Evolutionary conservation across 1,140 invertebrate genomes (phyloP).

Genomic region (Bombus soroeensis): DNA sequence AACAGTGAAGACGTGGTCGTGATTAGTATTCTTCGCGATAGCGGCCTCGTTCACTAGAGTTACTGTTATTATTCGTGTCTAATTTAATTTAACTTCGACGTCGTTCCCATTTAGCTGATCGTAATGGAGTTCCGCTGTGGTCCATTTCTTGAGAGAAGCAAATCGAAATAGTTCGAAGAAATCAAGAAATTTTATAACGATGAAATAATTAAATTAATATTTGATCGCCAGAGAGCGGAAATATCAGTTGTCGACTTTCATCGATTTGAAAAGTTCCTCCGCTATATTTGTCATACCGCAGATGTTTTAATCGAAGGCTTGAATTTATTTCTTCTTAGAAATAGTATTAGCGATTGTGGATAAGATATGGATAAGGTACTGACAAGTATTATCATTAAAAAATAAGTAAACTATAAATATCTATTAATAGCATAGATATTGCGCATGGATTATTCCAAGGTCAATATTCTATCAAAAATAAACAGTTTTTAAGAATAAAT

Average conservation of each 20-base stretch:
- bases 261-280: not conserved
- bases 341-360: not conserved
- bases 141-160: not conserved
- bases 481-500: too few species aligned
- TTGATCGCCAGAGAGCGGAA: not conserved
- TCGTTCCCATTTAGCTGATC: not conserved
- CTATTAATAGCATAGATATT: not conserved
- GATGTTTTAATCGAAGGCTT: not conserved
- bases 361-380: not conserved
- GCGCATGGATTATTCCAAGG: not conserved
- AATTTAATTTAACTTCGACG: constrained; percentile 1
- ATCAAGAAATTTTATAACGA: not conserved
- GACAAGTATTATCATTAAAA: not conserved
- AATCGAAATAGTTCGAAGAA: not conserved
- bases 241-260: not conserved
- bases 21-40: not conserved
- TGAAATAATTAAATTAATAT: not conserved
- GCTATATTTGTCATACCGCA: not conserved
- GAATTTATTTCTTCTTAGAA: not conserved
- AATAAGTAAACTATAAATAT: too few species aligned
- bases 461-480: not conserved
- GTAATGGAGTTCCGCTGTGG: not conserved
- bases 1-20: not conserved
- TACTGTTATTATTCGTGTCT: not conserved
- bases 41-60: not conserved